These are phyloP conservation scores for Terebella lapidaria DNA, from an alignment of 2,888 invertebrate species.

Conservation along the genomic window DNA sequence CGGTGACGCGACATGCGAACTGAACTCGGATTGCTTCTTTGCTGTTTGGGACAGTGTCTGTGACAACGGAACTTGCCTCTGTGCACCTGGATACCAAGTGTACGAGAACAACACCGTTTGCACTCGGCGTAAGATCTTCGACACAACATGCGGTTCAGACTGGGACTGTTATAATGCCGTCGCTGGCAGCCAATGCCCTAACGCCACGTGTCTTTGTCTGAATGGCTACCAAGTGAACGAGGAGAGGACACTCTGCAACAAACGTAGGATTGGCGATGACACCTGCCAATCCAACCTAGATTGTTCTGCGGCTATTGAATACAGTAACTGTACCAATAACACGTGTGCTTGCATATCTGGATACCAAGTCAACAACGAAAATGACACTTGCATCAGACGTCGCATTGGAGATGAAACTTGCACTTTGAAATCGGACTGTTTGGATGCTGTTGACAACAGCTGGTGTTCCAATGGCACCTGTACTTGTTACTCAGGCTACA, in stretches of 20 bases:
- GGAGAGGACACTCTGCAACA: background rate
- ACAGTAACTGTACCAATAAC: conserved; percentile 21
- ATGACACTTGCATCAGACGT: background rate
- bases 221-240: background rate
- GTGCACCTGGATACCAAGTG: conserved; percentile 10
- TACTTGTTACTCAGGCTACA: background rate
- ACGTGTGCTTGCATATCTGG: conserved; percentile 23
- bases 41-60: conserved; percentile 7
- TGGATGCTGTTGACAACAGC: conserved; percentile 4
- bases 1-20: conserved; percentile 3
- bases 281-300: conserved; percentile 16
- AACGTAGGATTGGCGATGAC: background rate
- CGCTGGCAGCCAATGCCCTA: conserved; percentile 4
- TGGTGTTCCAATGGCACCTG: background rate
- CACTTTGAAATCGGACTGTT: background rate
- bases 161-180: conserved; percentile 14
- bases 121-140: conserved; percentile 9
- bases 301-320: conserved; percentile 22
- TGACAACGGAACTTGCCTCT: conserved; percentile 3
- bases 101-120: conserved; percentile 15
- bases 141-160: conserved; percentile 1
- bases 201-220: background rate
- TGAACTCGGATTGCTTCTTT: conserved; percentile 1
- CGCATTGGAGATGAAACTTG: background rate
- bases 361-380: background rate